These are phyloP conservation scores for Sarcophaga variegata DNA, from an alignment of 2,888 invertebrate species.

Conservation along the genomic window DNA sequence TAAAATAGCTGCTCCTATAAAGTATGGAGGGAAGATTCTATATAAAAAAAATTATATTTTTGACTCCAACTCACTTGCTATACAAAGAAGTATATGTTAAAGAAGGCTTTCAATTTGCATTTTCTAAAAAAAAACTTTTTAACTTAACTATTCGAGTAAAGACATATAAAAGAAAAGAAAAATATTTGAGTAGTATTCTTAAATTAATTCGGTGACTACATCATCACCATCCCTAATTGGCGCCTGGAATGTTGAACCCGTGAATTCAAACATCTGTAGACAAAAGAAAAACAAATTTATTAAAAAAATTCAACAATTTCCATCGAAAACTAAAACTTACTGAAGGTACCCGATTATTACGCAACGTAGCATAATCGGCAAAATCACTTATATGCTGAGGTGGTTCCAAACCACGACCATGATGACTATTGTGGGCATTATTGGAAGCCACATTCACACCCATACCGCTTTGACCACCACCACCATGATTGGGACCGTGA, in stretches of 20 bases:
- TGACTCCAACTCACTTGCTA: too few relatives aligned
- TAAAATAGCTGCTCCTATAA: constrained; percentile 60
- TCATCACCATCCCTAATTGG: constrained; percentile 83
- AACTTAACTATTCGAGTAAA: constrained; percentile 27
- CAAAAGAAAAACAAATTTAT: constrained; percentile 4
- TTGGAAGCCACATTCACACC: constrained; percentile 71
- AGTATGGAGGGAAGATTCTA: constrained; percentile 3
- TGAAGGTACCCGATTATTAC: constrained; percentile 81
- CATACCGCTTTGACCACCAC: constrained; percentile 61
- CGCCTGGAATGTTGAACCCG: constrained; percentile 89
- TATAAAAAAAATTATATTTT: not conserved
- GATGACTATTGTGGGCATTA: constrained; percentile 68
- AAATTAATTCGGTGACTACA: constrained; percentile 81
- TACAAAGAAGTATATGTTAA: too few relatives aligned
- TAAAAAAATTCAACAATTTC: not conserved
- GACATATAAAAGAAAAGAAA: not conserved
- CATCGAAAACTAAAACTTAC: constrained; percentile 70
- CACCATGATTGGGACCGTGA: constrained; percentile 74
- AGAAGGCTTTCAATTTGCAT: too few relatives aligned
- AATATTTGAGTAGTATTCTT: constrained; percentile 68
- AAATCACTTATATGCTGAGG: constrained; percentile 78
- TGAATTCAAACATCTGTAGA: constrained; percentile 81
- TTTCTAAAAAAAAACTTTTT: not conserved
- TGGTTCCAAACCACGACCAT: constrained; percentile 73
- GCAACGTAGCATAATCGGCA: constrained; percentile 81